Base-by-base conservation (phyloP, 2,113 vertebrate genomes). In the Archilochus colubris region DNA sequence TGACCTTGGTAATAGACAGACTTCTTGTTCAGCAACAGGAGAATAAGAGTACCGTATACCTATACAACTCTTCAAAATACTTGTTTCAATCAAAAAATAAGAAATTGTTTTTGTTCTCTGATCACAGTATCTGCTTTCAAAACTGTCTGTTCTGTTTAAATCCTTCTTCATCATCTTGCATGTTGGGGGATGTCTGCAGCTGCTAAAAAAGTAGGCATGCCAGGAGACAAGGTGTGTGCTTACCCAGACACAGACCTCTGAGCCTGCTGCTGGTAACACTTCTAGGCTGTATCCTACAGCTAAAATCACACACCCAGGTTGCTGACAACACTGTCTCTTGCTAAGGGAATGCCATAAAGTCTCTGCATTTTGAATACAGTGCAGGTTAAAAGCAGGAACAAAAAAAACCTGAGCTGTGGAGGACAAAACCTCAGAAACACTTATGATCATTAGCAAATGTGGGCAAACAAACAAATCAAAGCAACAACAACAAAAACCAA, bases 301-400 rank as follows among this genome's bases (percentile, higher is more conserved):
- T 89, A 66, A 82, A 91, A 68, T 91, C 70, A 86, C 92, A 91
- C 94, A 66, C 40, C n/a, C 44, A 46, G 3, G 7, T 9, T 87
- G 59, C 86, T 88, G 82, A 92, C 75, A 86, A 62, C 72, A 74
- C 76, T 68, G 69, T 38, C 78, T 93, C 69, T 92, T 93, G 85
- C 91, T 92, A 93, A 59, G 88, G 81, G 82, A 92, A 95, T 54
- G 69, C 69, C 76, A 86, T 50, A 61, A 95, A 91, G 85, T 94
- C 94, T 70, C 92, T 83, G 54, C 46, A 75, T 86, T 95, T 91
- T 84, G 59, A 92, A 84, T 92, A 95, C 12, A 43, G 38, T 80
- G 66, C 53, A 92, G 62, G 88, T 94, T 93, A 85, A 95, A 95
- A 76, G 28, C 48, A 59, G 48, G 70, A 89, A 72, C n/a, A 67